Base-by-base conservation (phyloP, 92 coral and sea anemone species). In the Epizoanthus scotinus region DNA sequence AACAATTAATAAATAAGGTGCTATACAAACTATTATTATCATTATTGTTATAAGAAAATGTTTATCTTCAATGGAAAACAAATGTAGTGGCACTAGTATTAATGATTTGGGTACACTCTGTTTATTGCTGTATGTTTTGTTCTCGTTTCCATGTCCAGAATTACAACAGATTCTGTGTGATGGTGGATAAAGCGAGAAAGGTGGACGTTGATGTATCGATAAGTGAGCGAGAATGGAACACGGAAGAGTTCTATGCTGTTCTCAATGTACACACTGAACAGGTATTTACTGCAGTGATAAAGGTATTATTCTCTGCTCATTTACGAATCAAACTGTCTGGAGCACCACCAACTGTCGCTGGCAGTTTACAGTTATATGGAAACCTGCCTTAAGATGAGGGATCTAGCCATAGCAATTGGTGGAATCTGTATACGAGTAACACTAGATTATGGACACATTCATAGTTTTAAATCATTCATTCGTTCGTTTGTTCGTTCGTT, bases 121-220 rank as follows among this genome's bases (percentile, higher is more conserved):
- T 73, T 73, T 19, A 19, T 59, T 5, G 6, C 58, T 34, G n/a
- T 19, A 63, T 42, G 10, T 42, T 8, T 63, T 19, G 64, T 38
- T 55, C 9, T 29, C 52, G 0, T 55, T 60, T 31, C 52, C 10
- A 47, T 63, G 6, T 21, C 22, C 85, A 95, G 98, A 78, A 85
- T 85, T 95, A 87, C 84, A 83, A 67, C 15, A 81, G 67, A 21
- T 94, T 89, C 71, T 94, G 98, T 79, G 57, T 21, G 20, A 94
- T 94, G 98, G 98, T 92, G 49, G 98, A 95, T 87, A 85, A 86
- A 38, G 84, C 96, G 31, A 86, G 91, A 17, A 79, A 80, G 55
- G 92, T 95, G 27, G 92, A 94, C 72, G 96, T 91, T 10, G 98
- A 95, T 60, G 85, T 79, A 21, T 89, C 95, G 28, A 82, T 95